Percentiles rank a stretch among this genome's conserved stretches.
Evolutionary conservation across 2,888 invertebrate genomes (phyloP).

Genomic region (Sinohyriopsis cumingii): DNA sequence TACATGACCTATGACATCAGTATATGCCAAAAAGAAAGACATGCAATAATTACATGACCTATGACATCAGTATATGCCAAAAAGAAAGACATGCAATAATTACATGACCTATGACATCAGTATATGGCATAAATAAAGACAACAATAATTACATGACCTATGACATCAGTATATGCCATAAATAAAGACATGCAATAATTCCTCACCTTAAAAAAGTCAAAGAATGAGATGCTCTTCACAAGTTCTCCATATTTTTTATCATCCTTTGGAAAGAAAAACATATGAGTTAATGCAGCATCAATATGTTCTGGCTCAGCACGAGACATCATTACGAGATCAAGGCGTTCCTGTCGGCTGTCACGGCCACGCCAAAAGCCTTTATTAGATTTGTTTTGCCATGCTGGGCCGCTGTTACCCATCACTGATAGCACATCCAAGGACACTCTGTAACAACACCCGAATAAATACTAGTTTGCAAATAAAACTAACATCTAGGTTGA

Average conservation of each 20-base stretch:
- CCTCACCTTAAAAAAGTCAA: slow-evolving; percentile 91
- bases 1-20: too few species aligned
- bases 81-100: too few species aligned
- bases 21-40: too few species aligned
- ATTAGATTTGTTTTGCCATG: slow-evolving; percentile 83
- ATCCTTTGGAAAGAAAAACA: slow-evolving; percentile 93
- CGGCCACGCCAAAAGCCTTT: slow-evolving; percentile 93
- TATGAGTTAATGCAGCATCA: slow-evolving; percentile 94
- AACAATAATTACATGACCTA: too few species aligned
- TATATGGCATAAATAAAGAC: too few species aligned
- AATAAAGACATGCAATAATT: too few species aligned
- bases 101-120: too few species aligned
- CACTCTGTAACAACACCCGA: slow-evolving; percentile 77
- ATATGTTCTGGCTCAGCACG: slow-evolving; percentile 84
- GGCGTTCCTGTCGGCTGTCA: slow-evolving; percentile 88
- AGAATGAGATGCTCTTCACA: slow-evolving; percentile 88
- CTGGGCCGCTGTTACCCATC: slow-evolving; percentile 81
- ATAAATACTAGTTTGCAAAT: neutral
- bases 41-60: too few species aligned
- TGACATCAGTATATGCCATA: too few species aligned
- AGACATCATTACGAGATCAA: slow-evolving; percentile 86
- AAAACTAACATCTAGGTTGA: neutral
- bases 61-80: too few species aligned
- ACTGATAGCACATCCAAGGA: slow-evolving; percentile 92
- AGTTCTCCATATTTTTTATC: slow-evolving; percentile 90